Evolutionary conservation across 2,888 invertebrate genomes (phyloP).

Genomic region (Philereme transversata): DNA sequence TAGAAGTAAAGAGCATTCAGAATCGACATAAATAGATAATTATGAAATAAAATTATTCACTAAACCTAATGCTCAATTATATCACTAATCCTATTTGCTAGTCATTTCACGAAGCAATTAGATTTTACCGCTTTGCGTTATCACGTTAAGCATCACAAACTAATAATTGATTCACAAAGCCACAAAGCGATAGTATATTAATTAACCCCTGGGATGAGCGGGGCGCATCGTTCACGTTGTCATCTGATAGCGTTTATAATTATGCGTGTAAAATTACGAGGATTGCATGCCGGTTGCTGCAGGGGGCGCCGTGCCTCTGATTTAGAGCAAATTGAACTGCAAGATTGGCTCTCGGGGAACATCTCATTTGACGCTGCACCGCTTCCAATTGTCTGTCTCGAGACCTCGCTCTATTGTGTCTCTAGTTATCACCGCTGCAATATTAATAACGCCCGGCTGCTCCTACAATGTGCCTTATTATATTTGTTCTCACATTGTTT

Average conservation of each 20-base stretch:
- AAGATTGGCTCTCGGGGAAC: slow-evolving; percentile 73
- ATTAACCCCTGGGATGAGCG: slow-evolving; percentile 49
- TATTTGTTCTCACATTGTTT: slow-evolving; percentile 43
- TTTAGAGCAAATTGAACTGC: slow-evolving; percentile 79
- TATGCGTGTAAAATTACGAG: slow-evolving; percentile 52
- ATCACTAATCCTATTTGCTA: slow-evolving; percentile 12
- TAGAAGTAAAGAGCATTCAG: slow-evolving; percentile 1
- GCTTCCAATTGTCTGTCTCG: slow-evolving; percentile 75
- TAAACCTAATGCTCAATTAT: slow-evolving; percentile 1
- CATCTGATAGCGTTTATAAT: slow-evolving; percentile 59
- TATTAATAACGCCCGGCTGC: slow-evolving; percentile 51
- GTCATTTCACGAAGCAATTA: slow-evolving; percentile 23
- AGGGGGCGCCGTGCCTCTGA: slow-evolving; percentile 60
- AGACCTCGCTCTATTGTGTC: slow-evolving; percentile 60
- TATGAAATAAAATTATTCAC: slow-evolving; percentile 6
- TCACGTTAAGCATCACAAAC: slow-evolving; percentile 38
- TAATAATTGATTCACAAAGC: slow-evolving; percentile 49
- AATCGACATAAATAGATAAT: slow-evolving; percentile 9
- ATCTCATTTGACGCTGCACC: slow-evolving; percentile 78
- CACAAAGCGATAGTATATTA: slow-evolving; percentile 42
- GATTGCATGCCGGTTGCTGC: slow-evolving; percentile 51
- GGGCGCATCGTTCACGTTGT: slow-evolving; percentile 47
- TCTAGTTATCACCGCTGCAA: slow-evolving; percentile 51
- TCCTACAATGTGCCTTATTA: slow-evolving; percentile 45
- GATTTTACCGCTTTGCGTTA: slow-evolving; percentile 27